Percentiles rank a stretch among this genome's conserved stretches.
phyloP scores from a whole-genome alignment of 1,140 invertebrate genomes.

The Zaprionus gabonicus region DNA sequence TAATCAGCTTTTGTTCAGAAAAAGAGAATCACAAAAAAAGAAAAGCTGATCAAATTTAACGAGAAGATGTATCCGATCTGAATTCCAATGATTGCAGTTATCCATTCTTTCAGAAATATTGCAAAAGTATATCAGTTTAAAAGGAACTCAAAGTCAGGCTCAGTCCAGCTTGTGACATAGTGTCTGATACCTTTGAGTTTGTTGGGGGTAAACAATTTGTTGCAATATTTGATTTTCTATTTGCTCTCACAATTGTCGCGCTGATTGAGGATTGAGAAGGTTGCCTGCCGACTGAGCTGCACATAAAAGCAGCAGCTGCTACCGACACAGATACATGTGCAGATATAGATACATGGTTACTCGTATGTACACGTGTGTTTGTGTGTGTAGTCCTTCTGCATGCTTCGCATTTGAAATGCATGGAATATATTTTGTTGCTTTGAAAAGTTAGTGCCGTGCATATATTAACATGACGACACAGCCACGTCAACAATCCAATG shows the following conservation, averaged over 20 bases:
- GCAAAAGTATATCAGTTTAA: neutral
- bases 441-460: slow-evolving; percentile 60
- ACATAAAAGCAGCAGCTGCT: slow-evolving; percentile 4
- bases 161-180: neutral
- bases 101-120: too few relatives aligned
- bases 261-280: slow-evolving; percentile 52
- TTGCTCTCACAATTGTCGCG: slow-evolving; percentile 58
- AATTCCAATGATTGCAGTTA: neutral
- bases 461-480: slow-evolving; percentile 43
- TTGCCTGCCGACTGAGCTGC: slow-evolving; percentile 5
- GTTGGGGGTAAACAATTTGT: slow-evolving; percentile 53
- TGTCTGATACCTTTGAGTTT: slow-evolving; percentile 19
- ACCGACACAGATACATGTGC: neutral
- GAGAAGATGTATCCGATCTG: neutral
- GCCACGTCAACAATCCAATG: slow-evolving; percentile 33
- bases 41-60: neutral
- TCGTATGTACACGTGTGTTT: slow-evolving; percentile 12
- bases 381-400: neutral
- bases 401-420: slow-evolving; percentile 63
- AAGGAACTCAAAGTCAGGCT: slow-evolving; percentile 17
- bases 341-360: slow-evolving; percentile 14
- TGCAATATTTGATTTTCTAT: slow-evolving; percentile 73
- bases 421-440: slow-evolving; percentile 74
- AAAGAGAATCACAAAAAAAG: neutral
- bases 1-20: slow-evolving; percentile 34